phyloP scores from a whole-genome alignment of 1,140 invertebrate genomes.

The Ceratina australensis region DNA sequence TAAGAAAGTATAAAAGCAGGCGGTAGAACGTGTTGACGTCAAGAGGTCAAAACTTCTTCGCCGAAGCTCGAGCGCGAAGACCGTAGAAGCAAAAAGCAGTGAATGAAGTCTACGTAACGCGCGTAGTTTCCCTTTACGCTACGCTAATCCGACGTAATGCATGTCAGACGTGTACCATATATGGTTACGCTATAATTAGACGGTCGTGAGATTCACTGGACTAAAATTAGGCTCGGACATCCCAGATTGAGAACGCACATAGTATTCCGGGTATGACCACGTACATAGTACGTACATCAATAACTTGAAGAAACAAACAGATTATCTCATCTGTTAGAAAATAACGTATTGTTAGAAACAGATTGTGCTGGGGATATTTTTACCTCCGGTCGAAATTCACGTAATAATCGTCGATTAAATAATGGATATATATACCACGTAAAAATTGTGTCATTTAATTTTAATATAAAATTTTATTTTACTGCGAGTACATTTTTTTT shows the following conservation, averaged over 20 bases:
- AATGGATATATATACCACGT: too few species aligned
- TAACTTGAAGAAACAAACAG: conserved; percentile 43
- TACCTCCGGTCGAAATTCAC: too few species aligned
- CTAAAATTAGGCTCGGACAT: conserved; percentile 61
- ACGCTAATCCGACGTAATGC: conserved; percentile 31
- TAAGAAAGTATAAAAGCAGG: background rate
- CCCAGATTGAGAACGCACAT: conserved; percentile 33
- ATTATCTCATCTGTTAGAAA: background rate
- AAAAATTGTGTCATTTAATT: too few species aligned
- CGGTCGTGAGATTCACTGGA: conserved; percentile 10
- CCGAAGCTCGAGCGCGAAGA: background rate
- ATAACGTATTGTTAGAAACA: too few species aligned
- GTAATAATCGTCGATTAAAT: too few species aligned
- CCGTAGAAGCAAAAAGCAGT: conserved; percentile 48
- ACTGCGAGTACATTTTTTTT: too few species aligned
- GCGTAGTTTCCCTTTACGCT: background rate
- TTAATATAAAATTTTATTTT: too few species aligned
- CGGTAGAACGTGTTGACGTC: conserved; percentile 58
- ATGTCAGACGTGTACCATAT: conserved; percentile 45
- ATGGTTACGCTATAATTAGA: conserved; percentile 66
- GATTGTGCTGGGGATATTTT: too few species aligned
- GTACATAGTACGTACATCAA: conserved; percentile 13
- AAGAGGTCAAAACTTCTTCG: conserved; percentile 57
- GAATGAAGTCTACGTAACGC: conserved; percentile 61
- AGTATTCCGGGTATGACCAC: conserved; percentile 14